These are phyloP conservation scores for Pseudomyrmex dendroicus DNA, from an alignment of 1,140 invertebrate genomes.

Conservation along the genomic window DNA sequence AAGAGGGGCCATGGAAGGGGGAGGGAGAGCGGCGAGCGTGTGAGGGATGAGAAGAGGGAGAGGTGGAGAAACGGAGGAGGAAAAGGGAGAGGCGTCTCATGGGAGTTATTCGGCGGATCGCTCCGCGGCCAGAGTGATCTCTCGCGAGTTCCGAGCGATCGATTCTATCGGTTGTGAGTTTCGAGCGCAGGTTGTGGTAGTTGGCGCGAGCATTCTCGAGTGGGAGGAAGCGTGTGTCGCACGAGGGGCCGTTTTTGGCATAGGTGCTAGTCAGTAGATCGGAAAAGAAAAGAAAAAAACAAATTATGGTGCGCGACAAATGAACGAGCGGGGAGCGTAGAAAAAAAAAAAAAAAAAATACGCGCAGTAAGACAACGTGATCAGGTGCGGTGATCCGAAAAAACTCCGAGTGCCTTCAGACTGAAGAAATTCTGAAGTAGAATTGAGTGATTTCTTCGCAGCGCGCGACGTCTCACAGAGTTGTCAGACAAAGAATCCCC, in stretches of 20 bases:
- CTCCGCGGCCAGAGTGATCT: conserved; percentile 77
- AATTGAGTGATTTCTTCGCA: not conserved
- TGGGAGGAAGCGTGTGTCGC: conserved; percentile 29
- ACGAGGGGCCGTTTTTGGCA: conserved; percentile 21
- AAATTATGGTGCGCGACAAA: conserved; percentile 48
- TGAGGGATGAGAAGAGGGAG: conserved; percentile 67
- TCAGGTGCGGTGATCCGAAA: conserved; percentile 28
- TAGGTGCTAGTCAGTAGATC: conserved; percentile 29
- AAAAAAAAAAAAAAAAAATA: not conserved
- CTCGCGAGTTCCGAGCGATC: conserved; percentile 69
- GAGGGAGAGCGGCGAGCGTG: conserved; percentile 62
- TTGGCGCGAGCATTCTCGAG: conserved; percentile 58
- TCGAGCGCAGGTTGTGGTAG: conserved; percentile 26
- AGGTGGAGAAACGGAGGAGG: conserved; percentile 72
- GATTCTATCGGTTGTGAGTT: conserved; percentile 66
- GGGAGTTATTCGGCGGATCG: conserved; percentile 76
- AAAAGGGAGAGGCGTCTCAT: conserved; percentile 73
- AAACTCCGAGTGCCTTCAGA: conserved; percentile 31
- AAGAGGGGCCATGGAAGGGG: conserved; percentile 37
- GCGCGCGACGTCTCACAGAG: not conserved
- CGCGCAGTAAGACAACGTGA: not conserved
- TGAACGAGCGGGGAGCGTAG: not conserved
- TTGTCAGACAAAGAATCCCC: not conserved
- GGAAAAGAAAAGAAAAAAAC: not conserved
- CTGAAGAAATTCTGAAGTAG: not conserved